Base-by-base conservation (phyloP, 2,797 vertebrate genomes). In the Rhincodon typus region DNA sequence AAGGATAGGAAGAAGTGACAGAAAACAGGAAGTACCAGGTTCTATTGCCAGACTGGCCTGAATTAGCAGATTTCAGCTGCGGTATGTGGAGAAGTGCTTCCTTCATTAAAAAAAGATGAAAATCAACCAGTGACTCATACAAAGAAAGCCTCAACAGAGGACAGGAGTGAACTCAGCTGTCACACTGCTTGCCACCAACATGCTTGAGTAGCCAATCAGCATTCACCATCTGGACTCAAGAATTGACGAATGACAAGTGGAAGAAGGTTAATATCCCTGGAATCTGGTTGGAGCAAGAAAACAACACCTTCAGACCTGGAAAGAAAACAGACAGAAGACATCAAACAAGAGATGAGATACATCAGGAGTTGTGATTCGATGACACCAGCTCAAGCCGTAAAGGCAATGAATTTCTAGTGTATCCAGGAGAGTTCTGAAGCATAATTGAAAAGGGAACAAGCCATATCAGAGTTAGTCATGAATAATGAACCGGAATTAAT, bases 381-480 rank as follows among this genome's bases (percentile, higher is more conserved):
- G 57, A 93, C 34, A 5, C 62, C 0, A 23, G 66, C n/a, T 91
- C 4, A 93, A 69, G 21, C 0, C 7, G 38, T 38, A 69, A 93
- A 69, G n/a, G 23, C 19, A 93, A 30, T 53, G 21, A 42, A 93
- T 93, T 93, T 93, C n/a, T 93, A 0, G 0, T 42, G 66, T 69
- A 93, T 93, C n/a, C 62, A 69, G 90, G 90, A 93, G 62, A 93
- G n/a, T 93, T 67, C 62, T 69, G 30, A 93, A 66, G 38, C 7
- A 23, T 62, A 93, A 93, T 21, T 3, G n/a, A 42, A n/a, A 69
- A 93, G 62, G 90, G 66, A 93, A 23, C 62, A 93, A 66, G 21
- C n/a, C 90, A 69, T 69, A 69, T 66, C 27, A 93, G 90, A 93
- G 42, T 93, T 93, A 93, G 66, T 93, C 67, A 93, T 93, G 62